Evolutionary conservation across 2,888 invertebrate genomes (phyloP).

Genomic region (Eumerus sabulonum): DNA sequence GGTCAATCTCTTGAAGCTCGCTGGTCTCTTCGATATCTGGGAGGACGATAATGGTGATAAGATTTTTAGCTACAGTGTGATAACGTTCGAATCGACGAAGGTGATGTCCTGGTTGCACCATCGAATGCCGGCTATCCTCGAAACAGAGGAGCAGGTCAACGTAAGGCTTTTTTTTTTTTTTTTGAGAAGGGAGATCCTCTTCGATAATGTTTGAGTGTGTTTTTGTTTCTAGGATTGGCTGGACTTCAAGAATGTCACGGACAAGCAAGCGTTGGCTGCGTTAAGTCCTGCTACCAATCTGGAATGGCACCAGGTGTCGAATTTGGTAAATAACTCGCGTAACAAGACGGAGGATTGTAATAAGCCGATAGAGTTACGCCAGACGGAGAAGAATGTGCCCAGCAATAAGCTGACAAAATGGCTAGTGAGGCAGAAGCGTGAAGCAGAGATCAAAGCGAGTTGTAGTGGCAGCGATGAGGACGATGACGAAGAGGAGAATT

Average conservation of each 20-base stretch:
- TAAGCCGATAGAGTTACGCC: slow-evolving; percentile 77
- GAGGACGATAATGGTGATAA: slow-evolving; percentile 81
- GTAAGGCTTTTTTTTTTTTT: no score
- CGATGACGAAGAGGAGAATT: neutral
- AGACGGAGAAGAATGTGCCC: slow-evolving; percentile 57
- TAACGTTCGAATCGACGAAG: slow-evolving; percentile 87
- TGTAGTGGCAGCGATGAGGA: slow-evolving; percentile 19
- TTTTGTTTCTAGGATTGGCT: slow-evolving; percentile 83
- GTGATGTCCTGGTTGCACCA: slow-evolving; percentile 87
- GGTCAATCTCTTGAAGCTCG: slow-evolving; percentile 85
- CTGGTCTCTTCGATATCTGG: slow-evolving; percentile 88
- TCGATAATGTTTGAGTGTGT: slow-evolving; percentile 32
- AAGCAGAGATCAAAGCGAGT: slow-evolving; percentile 42
- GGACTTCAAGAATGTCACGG: slow-evolving; percentile 81
- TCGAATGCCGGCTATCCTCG: slow-evolving; percentile 89
- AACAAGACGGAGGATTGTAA: slow-evolving; percentile 83
- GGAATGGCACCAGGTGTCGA: slow-evolving; percentile 85
- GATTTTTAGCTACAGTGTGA: slow-evolving; percentile 86
- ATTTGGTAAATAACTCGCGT: slow-evolving; percentile 85
- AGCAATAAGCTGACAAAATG: slow-evolving; percentile 72
- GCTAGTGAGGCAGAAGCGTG: slow-evolving; percentile 71
- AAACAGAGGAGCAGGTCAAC: slow-evolving; percentile 83
- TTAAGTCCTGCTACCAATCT: slow-evolving; percentile 80
- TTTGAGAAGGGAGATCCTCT: no score
- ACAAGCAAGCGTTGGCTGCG: slow-evolving; percentile 80